Conservation (phyloP, 2,888 invertebrate species). For the Meteorus colon region DNA sequence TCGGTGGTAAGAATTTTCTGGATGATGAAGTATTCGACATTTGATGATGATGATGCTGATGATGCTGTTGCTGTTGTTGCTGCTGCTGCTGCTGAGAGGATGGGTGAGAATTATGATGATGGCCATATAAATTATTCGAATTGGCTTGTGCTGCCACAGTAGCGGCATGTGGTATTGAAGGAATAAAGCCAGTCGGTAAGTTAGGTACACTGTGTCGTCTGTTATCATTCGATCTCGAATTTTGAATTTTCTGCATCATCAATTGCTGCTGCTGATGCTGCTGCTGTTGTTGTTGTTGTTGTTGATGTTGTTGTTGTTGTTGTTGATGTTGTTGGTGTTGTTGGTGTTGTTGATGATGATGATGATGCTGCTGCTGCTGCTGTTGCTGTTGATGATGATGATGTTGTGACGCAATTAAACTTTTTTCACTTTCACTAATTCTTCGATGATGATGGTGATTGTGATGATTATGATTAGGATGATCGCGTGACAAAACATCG, state of each 20-base stretch:
- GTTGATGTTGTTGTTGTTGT: constrained; percentile 45
- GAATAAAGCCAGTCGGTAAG: constrained; percentile 63
- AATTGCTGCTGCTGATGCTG: constrained; percentile 39
- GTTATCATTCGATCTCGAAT: constrained; percentile 37
- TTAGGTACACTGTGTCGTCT: constrained; percentile 64
- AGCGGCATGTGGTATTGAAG: constrained; percentile 57
- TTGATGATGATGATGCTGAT: constrained; percentile 52
- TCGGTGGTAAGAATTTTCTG: constrained; percentile 70
- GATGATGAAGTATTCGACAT: constrained; percentile 67
- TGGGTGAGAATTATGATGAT: constrained; percentile 62
- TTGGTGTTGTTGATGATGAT: constrained; percentile 39
- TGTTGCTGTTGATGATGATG: constrained; percentile 39
- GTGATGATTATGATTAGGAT: background rate
- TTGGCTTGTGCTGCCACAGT: constrained; percentile 37
- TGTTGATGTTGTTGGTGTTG: constrained; percentile 46
- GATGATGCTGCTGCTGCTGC: constrained; percentile 31
- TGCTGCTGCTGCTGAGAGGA: constrained; percentile 52
- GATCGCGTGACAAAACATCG: constrained; percentile 14
- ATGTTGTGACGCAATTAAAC: constrained; percentile 49
- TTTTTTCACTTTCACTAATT: constrained; percentile 66
- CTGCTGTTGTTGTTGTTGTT: constrained; percentile 51
- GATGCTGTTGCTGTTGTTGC: constrained; percentile 51
- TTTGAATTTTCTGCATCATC: constrained; percentile 48
- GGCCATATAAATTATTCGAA: constrained; percentile 20
- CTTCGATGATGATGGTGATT: constrained; percentile 49